These are phyloP conservation scores for Amyelois transitella DNA, from an alignment of 1,140 invertebrate species.

Conservation along the genomic window DNA sequence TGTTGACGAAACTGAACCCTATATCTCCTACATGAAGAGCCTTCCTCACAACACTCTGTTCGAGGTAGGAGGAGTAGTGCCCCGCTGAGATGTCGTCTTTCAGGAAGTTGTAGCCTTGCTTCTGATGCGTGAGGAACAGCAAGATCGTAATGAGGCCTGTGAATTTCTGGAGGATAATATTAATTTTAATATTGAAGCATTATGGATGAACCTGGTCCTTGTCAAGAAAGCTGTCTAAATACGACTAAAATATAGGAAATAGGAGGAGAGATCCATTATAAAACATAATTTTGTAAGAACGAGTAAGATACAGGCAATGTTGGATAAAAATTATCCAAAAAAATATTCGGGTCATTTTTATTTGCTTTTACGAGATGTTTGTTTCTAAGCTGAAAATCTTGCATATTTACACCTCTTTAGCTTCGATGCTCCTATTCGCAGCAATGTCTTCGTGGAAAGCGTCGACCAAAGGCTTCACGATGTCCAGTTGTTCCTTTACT, in stretches of 20 bases:
- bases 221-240: too few species aligned
- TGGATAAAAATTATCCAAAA: background rate
- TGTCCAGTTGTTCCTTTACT: constrained; percentile 73
- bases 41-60: constrained; percentile 70
- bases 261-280: too few species aligned
- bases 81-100: constrained; percentile 49
- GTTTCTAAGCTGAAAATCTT: too few species aligned
- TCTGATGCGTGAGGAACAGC: constrained; percentile 76
- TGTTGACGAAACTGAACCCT: constrained; percentile 57
- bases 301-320: too few species aligned
- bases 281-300: too few species aligned
- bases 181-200: background rate
- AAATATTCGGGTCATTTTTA: too few species aligned
- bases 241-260: too few species aligned
- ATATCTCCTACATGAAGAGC: constrained; percentile 74
- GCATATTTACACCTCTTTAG: constrained; percentile 33
- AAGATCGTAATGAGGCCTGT: constrained; percentile 61
- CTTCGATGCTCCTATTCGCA: constrained; percentile 34
- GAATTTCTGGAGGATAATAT: constrained; percentile 75
- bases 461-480: constrained; percentile 46
- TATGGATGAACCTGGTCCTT: background rate
- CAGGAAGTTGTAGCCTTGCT: constrained; percentile 81
- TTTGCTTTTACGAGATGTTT: too few species aligned
- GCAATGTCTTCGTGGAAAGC: constrained; percentile 39
- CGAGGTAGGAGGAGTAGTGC: constrained; percentile 70